Evolutionary conservation across 1,140 invertebrate species (phyloP), one percentile per base, ranked within the genome.

Genomic region (Phymorhynchus buccinoides): DNA sequence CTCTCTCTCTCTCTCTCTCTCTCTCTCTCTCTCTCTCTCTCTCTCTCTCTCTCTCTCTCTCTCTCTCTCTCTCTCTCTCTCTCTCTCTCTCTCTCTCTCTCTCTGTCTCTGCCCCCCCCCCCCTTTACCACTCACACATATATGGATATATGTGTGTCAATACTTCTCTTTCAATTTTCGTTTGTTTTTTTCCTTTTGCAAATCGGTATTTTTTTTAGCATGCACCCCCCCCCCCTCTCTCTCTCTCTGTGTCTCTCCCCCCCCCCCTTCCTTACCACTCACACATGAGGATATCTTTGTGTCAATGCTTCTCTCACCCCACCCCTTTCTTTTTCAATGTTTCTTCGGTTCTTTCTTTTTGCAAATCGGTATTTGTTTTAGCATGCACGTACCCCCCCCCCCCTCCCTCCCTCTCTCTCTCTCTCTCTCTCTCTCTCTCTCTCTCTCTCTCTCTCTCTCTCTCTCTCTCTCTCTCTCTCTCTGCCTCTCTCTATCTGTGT

Each of bases 1-100:
- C 62, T 66, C 62, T 66, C 62, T 66, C 62, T 66, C 62, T 27
- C 62, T 66, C 62, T 66, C 7, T 66, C 62, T 12, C 7, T 66
- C 62, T 66, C 62, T 66, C 62, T 66, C 62, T 66, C 62, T 66
- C 62, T 66, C 62, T 27, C 62, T 66, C 62, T 66, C 7, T 66
- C 62, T 12, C 7, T 66, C 62, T 66, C 62, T 66, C 62, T 66
- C 62, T 66, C 62, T 66, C 62, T 66, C 62, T 66, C 62, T 12
- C 22, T 66, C 62, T 66, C 62, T 30, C 62, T 66, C 62, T 66
- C 22, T 27, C 62, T 27, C 62, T 27, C 68, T 71, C 68, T 35
- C 68, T 35, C 68, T 71, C 18, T 37, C 16, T 35, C 6, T 71
- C 68, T 71, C 30, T 71, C 30, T 35, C 35, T 37, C 35, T 37